A percentile compares a stretch with the other conserved stretches of the same genome.
Evolutionary conservation across 2,888 invertebrate genomes (phyloP).

Genomic region (Biston betularia): DNA sequence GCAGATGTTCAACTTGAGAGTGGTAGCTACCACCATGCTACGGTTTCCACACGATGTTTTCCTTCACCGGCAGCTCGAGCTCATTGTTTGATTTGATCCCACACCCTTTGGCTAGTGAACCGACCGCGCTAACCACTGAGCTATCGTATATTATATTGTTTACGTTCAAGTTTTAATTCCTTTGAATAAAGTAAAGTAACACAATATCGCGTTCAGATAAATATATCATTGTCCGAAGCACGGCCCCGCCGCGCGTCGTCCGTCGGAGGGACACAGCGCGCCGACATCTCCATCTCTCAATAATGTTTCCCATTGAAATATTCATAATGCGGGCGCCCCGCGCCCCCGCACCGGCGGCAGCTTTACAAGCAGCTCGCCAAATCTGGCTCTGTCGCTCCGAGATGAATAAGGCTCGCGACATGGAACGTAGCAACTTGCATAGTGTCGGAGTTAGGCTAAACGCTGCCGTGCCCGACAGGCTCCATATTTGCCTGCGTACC

Average conservation of each 20-base stretch:
- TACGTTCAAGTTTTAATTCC: not conserved
- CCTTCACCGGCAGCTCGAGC: too few species aligned
- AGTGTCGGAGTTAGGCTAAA: too few species aligned
- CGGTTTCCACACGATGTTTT: too few species aligned
- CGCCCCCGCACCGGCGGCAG: not conserved
- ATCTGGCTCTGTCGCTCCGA: not conserved
- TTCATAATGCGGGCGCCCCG: conserved; percentile 40
- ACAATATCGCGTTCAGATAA: not conserved
- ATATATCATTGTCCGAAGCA: not conserved
- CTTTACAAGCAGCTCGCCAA: not conserved
- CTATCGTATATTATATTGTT: too few species aligned
- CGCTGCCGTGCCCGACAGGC: too few species aligned
- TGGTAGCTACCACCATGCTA: too few species aligned
- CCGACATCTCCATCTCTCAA: conserved; percentile 15
- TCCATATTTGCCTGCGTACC: too few species aligned
- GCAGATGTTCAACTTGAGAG: too few species aligned
- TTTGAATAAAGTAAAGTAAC: too few species aligned
- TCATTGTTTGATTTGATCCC: too few species aligned
- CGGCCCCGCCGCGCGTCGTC: conserved; percentile 3
- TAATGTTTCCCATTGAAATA: conserved; percentile 48
- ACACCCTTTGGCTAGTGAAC: too few species aligned
- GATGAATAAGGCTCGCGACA: not conserved
- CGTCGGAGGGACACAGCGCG: not conserved
- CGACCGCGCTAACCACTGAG: too few species aligned
- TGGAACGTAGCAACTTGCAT: not conserved